phyloP scores from a whole-genome alignment of 2,797 vertebrate genomes.

The Pipistrellus kuhlii region DNA sequence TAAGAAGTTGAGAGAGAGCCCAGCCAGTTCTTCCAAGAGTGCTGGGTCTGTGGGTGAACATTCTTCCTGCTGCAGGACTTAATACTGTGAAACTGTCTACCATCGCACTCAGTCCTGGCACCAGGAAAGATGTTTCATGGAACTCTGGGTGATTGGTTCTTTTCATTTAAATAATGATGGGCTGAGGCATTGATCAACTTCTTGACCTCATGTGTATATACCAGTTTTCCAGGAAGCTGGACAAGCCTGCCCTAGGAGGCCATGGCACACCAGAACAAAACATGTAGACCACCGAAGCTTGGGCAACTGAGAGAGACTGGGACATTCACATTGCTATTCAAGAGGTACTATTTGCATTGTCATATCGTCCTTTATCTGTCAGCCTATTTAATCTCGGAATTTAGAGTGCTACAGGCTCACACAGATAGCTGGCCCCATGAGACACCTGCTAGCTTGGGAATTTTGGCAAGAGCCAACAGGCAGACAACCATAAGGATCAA shows the following conservation, averaged over 20 bases:
- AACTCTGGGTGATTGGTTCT: neutral
- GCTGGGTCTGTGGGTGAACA: neutral
- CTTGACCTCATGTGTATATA: neutral
- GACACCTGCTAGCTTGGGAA: neutral
- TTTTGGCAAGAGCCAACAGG: neutral
- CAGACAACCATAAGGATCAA: neutral
- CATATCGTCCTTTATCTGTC: neutral
- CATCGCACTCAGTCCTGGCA: neutral
- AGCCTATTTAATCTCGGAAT: neutral
- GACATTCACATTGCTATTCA: neutral
- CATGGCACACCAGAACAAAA: neutral
- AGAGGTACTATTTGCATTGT: neutral
- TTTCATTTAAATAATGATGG: neutral
- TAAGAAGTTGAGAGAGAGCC: neutral
- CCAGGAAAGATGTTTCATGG: neutral
- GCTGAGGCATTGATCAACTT: neutral
- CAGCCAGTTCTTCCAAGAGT: neutral
- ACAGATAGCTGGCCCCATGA: neutral
- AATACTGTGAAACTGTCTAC: neutral
- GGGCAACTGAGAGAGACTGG: neutral
- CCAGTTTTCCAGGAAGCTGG: neutral
- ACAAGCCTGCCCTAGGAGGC: neutral
- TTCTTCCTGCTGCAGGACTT: neutral
- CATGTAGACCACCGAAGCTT: neutral
- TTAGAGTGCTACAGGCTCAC: neutral